Base-by-base conservation (phyloP, 2,797 vertebrate species). In the Mergus octosetaceus region DNA sequence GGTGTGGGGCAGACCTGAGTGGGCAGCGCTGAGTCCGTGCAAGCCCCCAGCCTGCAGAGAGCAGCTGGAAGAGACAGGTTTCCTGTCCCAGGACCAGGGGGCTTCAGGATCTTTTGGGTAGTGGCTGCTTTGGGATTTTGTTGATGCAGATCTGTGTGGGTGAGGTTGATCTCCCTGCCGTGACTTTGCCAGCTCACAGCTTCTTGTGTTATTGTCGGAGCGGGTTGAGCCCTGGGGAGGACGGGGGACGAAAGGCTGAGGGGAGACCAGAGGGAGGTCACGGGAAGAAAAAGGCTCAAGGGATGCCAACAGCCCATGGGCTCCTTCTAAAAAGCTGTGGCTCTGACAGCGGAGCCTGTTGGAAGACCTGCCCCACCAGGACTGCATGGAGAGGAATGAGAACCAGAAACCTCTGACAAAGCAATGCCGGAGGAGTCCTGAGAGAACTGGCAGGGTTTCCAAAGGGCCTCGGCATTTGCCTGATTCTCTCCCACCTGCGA, bases 21-120 rank as follows among this genome's bases (percentile, higher is more conserved):
- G 39, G 2, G 3, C 6, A 2, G 57, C 45, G 36, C 38, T 9
- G 24, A 64, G 39, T 34, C 39, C 1, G 15, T 32, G 45, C 58
- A 54, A 65, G 38, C 5, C 21, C 69, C 76, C 47, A 65, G 75
- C 25, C 20, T 71, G 86, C 34, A 51, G 32, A 34, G 1, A 90
- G 43, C 22, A 34, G 13, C 51, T 66, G 53, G 53, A 53, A 22
- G 1, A 66, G 39, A 8, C 83, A 51, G 65, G 38, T 12, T 24
- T 70, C 9, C 15, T 41, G 27, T 4, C 12, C 34, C 1, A 1
- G 21, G 21, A 18, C 14, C 3, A 0, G 15, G 8, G 30, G 6
- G 25, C 30, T 73, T 8, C 20, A 57, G 64, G 28, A 51, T 36
- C 56, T 41, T 76, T 30, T 13, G 28, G 47, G 10, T 25, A 13